A percentile compares a stretch with the other conserved stretches of the same genome.
Conservation (phyloP, 2,888 invertebrate genomes). For the Siphonodentalium dalli region DNA sequence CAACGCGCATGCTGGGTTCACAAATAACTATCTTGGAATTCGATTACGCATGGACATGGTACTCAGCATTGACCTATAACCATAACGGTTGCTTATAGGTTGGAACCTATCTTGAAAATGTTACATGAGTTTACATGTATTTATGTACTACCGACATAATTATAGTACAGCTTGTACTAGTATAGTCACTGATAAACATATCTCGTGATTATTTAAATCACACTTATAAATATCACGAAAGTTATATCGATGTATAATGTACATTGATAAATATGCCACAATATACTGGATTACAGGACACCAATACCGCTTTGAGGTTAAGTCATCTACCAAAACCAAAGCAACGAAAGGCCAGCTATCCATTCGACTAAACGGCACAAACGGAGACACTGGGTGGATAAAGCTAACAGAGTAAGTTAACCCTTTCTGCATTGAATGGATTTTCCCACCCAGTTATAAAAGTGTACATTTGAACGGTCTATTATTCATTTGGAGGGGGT, state of each 20-base stretch:
- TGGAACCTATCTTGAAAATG: no score
- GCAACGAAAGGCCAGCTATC: slow-evolving; percentile 33
- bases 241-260: neutral
- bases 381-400: slow-evolving; percentile 33
- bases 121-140: no score
- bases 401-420: slow-evolving; percentile 31
- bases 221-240: neutral
- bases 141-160: no score
- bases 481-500: no score
- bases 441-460: no score
- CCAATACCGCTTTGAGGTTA: slow-evolving; percentile 28
- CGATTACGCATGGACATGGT: no score
- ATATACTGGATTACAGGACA: slow-evolving; percentile 20
- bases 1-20: no score
- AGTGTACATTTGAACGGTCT: no score
- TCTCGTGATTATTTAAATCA: neutral
- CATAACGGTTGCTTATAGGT: no score
- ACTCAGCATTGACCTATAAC: no score
- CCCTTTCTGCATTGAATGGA: no score
- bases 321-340: slow-evolving; percentile 3
- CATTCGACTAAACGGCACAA: slow-evolving; percentile 33
- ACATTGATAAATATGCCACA: neutral
- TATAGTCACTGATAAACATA: neutral
- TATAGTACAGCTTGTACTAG: neutral
- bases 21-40: no score